Conservation (phyloP, 1,140 invertebrate genomes). For the Copidosoma floridanum region DNA sequence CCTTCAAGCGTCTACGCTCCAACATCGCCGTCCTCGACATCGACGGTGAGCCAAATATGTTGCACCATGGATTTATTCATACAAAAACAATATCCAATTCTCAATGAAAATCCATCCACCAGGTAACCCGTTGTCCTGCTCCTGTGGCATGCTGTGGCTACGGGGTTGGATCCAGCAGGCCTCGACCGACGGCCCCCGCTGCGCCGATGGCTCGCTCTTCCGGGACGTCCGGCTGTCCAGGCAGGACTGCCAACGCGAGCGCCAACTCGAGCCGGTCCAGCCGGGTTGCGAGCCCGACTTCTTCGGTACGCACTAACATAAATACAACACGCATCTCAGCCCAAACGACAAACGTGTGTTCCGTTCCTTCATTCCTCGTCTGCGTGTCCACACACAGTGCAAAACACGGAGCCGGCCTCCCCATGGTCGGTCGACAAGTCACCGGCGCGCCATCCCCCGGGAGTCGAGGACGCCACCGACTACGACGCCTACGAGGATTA, state of each 20-base stretch:
- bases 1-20: slow-evolving; percentile 71
- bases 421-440: slow-evolving; percentile 41
- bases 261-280: slow-evolving; percentile 59
- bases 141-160: slow-evolving; percentile 77
- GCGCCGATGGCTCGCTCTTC: slow-evolving; percentile 71
- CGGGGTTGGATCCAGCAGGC: slow-evolving; percentile 77
- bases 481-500: slow-evolving; percentile 83
- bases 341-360: too few species aligned
- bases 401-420: slow-evolving; percentile 5
- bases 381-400: background rate
- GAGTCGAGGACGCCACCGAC: slow-evolving; percentile 52
- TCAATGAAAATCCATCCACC: background rate
- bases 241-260: slow-evolving; percentile 63
- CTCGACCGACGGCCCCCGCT: slow-evolving; percentile 68
- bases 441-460: background rate
- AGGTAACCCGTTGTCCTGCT: slow-evolving; percentile 81
- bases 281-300: slow-evolving; percentile 66
- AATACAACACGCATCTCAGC: background rate
- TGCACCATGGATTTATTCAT: too few species aligned
- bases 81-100: background rate
- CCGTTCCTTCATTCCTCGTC: background rate
- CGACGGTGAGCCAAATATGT: slow-evolving; percentile 75
- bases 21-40: slow-evolving; percentile 82
- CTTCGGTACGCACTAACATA: slow-evolving; percentile 45
- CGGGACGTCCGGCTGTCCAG: slow-evolving; percentile 68